phyloP scores from a whole-genome alignment of 2,888 invertebrate genomes.

The Patella pellucida region DNA sequence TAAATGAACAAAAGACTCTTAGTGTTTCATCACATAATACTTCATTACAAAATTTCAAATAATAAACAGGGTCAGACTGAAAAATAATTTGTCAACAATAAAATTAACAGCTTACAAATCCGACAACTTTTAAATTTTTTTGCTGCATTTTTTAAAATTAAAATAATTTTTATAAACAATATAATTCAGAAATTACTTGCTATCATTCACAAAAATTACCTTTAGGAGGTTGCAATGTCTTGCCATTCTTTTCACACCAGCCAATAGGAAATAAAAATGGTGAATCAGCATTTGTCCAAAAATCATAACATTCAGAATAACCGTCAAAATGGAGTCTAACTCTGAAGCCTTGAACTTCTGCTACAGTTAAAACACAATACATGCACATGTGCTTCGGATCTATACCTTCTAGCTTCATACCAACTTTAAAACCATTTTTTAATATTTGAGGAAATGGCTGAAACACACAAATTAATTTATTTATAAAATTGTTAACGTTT shows the following conservation, averaged over 20 bases:
- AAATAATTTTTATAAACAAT: no score
- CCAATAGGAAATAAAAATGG: constrained; percentile 91
- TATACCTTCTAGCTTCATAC: constrained; percentile 93
- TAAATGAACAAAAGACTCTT: no score
- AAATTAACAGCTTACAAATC: not conserved
- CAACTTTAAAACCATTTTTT: constrained; percentile 77
- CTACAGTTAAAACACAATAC: constrained; percentile 89
- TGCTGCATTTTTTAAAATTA: no score
- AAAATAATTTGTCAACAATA: not conserved
- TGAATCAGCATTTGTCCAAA: constrained; percentile 94
- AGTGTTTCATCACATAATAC: no score
- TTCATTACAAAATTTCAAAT: no score
- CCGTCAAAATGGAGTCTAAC: constrained; percentile 92
- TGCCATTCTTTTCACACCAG: constrained; percentile 91
- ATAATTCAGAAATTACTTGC: no score
- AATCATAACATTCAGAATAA: constrained; percentile 88
- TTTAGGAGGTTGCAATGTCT: constrained; percentile 84
- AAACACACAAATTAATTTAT: constrained; percentile 65
- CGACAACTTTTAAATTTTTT: no score
- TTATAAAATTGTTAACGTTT: no score
- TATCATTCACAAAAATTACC: constrained; percentile 66
- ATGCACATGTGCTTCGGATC: constrained; percentile 92
- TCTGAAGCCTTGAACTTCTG: constrained; percentile 83
- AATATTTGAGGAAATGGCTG: constrained; percentile 79
- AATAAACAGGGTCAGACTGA: no score